Evolutionary conservation across 2,888 invertebrate genomes (phyloP).

Genomic region (Lasius platythorax): DNA sequence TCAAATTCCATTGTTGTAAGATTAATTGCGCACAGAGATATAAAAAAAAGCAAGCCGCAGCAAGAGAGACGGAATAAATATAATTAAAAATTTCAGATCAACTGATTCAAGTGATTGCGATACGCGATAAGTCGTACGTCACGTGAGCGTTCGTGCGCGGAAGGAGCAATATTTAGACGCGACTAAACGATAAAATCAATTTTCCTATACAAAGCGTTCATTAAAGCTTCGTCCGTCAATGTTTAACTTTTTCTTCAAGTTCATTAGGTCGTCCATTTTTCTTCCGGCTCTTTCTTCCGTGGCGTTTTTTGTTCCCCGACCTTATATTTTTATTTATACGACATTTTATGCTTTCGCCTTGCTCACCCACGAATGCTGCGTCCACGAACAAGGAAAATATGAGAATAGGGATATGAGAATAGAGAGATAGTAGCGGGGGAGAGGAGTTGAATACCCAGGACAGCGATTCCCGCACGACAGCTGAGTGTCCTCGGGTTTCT

Average conservation of each 20-base stretch:
- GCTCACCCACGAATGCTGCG: conserved; percentile 51
- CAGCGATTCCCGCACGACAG: conserved; percentile 68
- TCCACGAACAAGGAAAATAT: background rate
- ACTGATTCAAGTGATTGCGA: conserved; percentile 49
- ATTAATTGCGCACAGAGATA: background rate
- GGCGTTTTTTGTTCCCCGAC: conserved; percentile 49
- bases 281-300: conserved; percentile 48
- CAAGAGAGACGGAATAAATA: conserved; percentile 13
- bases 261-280: conserved; percentile 78
- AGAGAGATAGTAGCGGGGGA: background rate
- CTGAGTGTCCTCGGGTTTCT: conserved; percentile 75
- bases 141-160: conserved; percentile 54
- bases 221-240: conserved; percentile 71
- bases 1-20: background rate
- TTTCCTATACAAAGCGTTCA: conserved; percentile 67
- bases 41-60: background rate
- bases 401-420: conserved; percentile 58
- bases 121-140: conserved; percentile 61
- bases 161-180: conserved; percentile 63
- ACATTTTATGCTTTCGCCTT: conserved; percentile 66
- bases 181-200: conserved; percentile 70
- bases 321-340: conserved; percentile 66
- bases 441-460: conserved; percentile 65
- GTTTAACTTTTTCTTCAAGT: conserved; percentile 78
- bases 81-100: conserved; percentile 57